A percentile compares a stretch with the other conserved stretches of the same genome.
phyloP scores from a whole-genome alignment of 2,113 vertebrate genomes.

The Malaclemys terrapin region DNA sequence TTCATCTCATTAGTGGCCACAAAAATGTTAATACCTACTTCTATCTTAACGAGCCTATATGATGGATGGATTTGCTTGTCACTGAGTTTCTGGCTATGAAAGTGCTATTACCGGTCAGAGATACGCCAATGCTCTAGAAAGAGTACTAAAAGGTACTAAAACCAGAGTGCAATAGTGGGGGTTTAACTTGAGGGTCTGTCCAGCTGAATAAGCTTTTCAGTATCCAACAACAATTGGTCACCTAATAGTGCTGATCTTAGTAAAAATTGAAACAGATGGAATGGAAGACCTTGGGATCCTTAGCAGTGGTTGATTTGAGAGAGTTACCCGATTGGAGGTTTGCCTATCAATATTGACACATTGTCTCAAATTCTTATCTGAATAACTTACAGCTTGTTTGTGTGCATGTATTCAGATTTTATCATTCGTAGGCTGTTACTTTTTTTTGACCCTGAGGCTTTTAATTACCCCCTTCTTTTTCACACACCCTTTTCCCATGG shows the following conservation, averaged over 20 bases:
- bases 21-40: neutral
- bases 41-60: neutral
- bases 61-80: neutral
- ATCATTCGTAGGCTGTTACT: neutral
- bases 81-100: neutral
- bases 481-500: neutral
- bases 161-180: neutral
- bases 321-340: fast-evolving
- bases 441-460: neutral
- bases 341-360: neutral
- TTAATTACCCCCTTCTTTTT: slow-evolving; percentile 48
- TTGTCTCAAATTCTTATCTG: neutral
- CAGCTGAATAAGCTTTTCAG: neutral
- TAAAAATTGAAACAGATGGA: neutral
- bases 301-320: neutral
- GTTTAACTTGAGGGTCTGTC: neutral
- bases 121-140: neutral
- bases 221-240: neutral
- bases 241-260: neutral
- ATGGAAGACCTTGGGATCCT: neutral
- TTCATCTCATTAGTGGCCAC: neutral
- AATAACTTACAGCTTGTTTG: neutral
- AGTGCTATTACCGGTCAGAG: neutral
- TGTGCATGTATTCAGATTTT: neutral
- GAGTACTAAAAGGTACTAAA: neutral